Conservation (phyloP, 2,113 vertebrate species). For the Malurus cyaneus region DNA sequence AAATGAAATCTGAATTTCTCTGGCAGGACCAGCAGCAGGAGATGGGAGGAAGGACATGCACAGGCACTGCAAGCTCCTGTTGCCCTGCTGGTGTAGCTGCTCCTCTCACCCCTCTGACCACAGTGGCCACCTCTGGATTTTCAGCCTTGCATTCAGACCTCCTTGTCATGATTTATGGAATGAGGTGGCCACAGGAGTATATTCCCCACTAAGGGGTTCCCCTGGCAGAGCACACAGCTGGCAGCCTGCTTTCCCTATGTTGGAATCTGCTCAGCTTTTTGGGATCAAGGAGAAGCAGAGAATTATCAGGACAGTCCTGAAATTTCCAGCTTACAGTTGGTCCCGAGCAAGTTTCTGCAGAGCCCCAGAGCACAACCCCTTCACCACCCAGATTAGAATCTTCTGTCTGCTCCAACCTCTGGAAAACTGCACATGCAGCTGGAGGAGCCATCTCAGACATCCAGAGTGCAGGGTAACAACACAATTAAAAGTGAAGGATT, state of each 20-base stretch:
- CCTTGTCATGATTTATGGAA: not conserved
- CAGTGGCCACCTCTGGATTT: no score
- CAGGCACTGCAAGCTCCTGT: accelerated
- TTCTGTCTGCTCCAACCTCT: not conserved
- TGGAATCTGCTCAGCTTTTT: not conserved
- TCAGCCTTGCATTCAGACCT: not conserved
- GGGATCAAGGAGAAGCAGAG: not conserved
- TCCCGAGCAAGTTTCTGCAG: not conserved
- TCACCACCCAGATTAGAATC: not conserved
- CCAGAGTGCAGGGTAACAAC: not conserved
- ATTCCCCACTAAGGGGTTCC: not conserved
- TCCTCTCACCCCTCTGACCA: not conserved
- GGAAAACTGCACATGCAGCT: not conserved
- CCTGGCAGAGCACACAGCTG: not conserved
- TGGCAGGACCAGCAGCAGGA: not conserved
- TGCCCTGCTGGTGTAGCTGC: not conserved
- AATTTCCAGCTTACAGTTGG: not conserved
- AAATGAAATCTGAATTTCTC: not conserved
- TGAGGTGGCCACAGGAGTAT: not conserved
- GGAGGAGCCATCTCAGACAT: not conserved
- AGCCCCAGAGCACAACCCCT: not conserved
- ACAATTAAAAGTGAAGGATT: not conserved
- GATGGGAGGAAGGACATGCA: not conserved
- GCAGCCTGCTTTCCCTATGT: not conserved
- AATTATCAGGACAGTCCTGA: not conserved